Base-by-base conservation (phyloP, 2,113 vertebrate genomes). In the Psophia crepitans region DNA sequence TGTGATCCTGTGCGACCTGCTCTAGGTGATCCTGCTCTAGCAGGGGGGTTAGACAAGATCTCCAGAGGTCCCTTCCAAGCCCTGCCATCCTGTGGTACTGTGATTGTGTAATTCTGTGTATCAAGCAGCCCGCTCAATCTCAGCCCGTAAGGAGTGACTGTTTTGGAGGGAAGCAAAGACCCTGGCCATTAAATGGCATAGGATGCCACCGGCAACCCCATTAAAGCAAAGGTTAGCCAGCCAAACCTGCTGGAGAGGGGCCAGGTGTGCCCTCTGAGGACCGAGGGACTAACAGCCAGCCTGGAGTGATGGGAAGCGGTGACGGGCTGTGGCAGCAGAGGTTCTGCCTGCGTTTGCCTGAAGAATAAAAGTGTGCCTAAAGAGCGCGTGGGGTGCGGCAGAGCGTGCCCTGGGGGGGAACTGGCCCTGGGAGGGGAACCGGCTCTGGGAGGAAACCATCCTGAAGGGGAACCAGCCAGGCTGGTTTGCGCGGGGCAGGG, bases 211-310 rank as follows among this genome's bases (percentile, higher is more conserved):
- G 35, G 68, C 69, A 69, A 15, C 20, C 8, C 60, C 12, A 2
- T 35, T 23, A 66, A 54, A 78, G 57, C 17, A 32, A 21, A 23
- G 20, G 51, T 77, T 33, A 77, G 39, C 11, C 26, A 61, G 37
- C 14, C 27, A 43, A 60, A 79, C 21, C 32, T 0, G 0, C 54
- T 61, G 37, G 35, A 44, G 39, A 16, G n/a, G 28, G 60, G 54
- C 35, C 41, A 53, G 44, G 7, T 3, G 0, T 24, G 93, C 14
- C 28, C 12, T 79, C 21, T 28, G 51, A 56, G 70, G n/a, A 61
- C 11, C 23, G 24, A 39, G 26, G 0, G 11, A 37, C 22, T 1
- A 3, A n/a, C 48, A 75, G 24, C 27, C 51, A 5, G 5, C 27
- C 44, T 7, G 24, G 35, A 61, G 30, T 5, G 33, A 9, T 15